These are phyloP conservation scores for Brachynemurus nebulosus DNA, from an alignment of 2,888 invertebrate genomes.

Conservation along the genomic window DNA sequence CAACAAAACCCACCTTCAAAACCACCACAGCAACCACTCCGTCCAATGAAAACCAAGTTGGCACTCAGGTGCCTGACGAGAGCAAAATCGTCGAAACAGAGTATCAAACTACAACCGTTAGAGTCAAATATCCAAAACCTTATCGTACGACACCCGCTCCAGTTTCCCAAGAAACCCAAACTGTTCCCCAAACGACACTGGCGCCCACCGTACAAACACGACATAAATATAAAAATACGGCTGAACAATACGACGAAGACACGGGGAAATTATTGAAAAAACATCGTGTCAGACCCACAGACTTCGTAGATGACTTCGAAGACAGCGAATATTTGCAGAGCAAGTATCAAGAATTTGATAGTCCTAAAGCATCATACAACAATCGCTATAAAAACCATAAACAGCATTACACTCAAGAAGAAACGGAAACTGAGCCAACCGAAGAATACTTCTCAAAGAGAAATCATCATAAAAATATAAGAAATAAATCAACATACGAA, in stretches of 20 bases:
- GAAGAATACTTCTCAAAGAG: neutral
- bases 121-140: slow-evolving; percentile 19
- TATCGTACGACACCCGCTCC: slow-evolving; percentile 31
- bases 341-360: slow-evolving; percentile 1
- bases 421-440: neutral
- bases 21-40: neutral
- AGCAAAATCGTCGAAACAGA: neutral
- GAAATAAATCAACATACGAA: neutral
- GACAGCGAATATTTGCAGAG: slow-evolving; percentile 1
- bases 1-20: slow-evolving; percentile 4
- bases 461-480: neutral
- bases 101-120: neutral
- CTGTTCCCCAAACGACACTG: slow-evolving; percentile 35
- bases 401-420: neutral
- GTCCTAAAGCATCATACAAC: too few relatives aligned
- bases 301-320: slow-evolving; percentile 6
- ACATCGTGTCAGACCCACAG: slow-evolving; percentile 5
- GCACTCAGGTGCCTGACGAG: neutral
- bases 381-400: neutral
- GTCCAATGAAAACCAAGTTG: neutral
- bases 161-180: slow-evolving; percentile 32
- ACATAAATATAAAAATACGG: neutral
- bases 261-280: neutral
- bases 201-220: slow-evolving; percentile 33
- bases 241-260: neutral